These are phyloP conservation scores for Clivina fossor DNA, from an alignment of 2,888 invertebrate species.

Conservation along the genomic window DNA sequence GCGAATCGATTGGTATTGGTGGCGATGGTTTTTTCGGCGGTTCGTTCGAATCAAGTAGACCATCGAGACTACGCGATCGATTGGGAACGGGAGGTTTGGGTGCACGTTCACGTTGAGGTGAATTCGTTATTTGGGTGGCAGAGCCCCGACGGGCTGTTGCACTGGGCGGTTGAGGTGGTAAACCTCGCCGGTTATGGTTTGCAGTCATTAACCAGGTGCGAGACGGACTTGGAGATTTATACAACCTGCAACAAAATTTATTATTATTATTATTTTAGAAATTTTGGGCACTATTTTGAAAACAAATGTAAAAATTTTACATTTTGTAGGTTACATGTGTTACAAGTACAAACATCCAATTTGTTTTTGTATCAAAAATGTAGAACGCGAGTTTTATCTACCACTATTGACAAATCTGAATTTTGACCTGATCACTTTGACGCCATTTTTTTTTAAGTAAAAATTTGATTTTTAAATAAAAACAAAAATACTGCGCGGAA, in stretches of 20 bases:
- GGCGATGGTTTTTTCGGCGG: slow-evolving; percentile 43
- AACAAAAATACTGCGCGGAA: no score
- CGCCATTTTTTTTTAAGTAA: no score
- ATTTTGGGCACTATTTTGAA: neutral
- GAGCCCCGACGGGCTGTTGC: slow-evolving; percentile 51
- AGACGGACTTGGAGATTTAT: slow-evolving; percentile 67
- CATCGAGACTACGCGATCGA: slow-evolving; percentile 66
- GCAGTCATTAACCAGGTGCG: slow-evolving; percentile 60
- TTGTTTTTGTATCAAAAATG: no score
- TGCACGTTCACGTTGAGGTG: slow-evolving; percentile 22
- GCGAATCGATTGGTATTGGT: no score
- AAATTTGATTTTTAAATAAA: no score
- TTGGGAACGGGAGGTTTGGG: slow-evolving; percentile 49
- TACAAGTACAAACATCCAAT: no score
- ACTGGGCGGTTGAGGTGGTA: slow-evolving; percentile 51
- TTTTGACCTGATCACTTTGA: no score
- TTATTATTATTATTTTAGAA: neutral
- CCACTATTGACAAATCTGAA: no score
- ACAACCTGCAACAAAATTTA: slow-evolving; percentile 58
- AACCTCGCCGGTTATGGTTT: slow-evolving; percentile 45
- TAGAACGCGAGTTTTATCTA: no score
- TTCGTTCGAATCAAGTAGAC: slow-evolving; percentile 59
- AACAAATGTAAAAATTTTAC: slow-evolving; percentile 18
- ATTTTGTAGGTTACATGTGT: no score
- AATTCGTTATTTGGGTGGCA: slow-evolving; percentile 10